phyloP scores from a whole-genome alignment of 92 coral and sea anemone genomes.

The Phenganax stokvisi region DNA sequence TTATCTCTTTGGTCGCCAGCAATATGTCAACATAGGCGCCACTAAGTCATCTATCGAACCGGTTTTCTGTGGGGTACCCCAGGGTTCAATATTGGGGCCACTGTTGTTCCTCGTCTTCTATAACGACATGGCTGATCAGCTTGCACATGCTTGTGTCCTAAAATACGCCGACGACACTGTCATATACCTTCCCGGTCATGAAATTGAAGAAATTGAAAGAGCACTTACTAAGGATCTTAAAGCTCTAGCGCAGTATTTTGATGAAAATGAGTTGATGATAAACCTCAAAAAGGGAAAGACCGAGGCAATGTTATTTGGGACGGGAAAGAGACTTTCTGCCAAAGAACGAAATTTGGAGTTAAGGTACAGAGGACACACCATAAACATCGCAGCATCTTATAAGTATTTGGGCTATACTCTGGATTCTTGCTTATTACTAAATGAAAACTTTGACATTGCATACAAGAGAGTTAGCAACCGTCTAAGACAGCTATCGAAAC shows the following conservation, averaged over 20 bases:
- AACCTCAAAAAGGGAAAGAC: conserved; percentile 8
- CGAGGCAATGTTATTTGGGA: background rate
- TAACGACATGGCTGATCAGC: background rate
- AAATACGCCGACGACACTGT: background rate
- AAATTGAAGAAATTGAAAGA: background rate
- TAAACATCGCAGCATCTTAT: background rate
- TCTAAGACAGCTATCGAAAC: conserved; percentile 2
- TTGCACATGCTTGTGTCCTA: background rate
- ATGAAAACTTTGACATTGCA: conserved; percentile 7
- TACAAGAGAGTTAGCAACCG: conserved; percentile 19
- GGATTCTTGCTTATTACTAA: background rate
- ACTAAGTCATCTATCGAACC: background rate
- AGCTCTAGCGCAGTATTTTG: background rate
- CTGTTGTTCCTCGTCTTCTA: background rate
- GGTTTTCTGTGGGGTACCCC: background rate
- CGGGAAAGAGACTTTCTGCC: background rate
- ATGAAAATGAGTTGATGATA: conserved; percentile 5
- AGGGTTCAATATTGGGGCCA: background rate
- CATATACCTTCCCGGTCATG: background rate
- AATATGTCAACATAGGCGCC: background rate
- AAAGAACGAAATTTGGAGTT: background rate
- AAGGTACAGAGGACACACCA: background rate
- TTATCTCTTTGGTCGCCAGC: background rate
- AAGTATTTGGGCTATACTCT: conserved; percentile 6
- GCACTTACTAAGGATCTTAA: conserved; percentile 4